Percentiles rank a stretch among this genome's conserved stretches.
Conservation (phyloP, 1,140 invertebrate species). For the Drosophila nigromelanica region DNA sequence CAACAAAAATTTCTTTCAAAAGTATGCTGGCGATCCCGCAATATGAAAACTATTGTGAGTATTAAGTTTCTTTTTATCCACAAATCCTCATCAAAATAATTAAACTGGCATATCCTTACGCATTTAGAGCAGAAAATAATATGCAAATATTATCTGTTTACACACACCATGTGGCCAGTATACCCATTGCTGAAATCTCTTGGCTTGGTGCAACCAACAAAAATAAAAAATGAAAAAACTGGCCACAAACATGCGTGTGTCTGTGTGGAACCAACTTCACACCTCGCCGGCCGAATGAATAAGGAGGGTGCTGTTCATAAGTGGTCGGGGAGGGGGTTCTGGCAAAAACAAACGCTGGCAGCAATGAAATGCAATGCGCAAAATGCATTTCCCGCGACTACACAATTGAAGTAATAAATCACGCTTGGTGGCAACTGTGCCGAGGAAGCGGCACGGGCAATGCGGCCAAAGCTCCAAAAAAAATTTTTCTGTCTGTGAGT, state of each 20-base stretch:
- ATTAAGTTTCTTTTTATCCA: too few relatives aligned
- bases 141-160: neutral
- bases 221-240: conserved; percentile 1
- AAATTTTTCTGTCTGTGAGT: conserved; percentile 40
- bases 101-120: too few relatives aligned
- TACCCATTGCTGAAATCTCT: conserved; percentile 5
- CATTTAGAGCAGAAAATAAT: too few relatives aligned
- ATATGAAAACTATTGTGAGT: too few relatives aligned
- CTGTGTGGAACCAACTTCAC: conserved; percentile 68
- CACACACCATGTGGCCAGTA: neutral
- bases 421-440: conserved; percentile 36
- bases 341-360: conserved; percentile 68
- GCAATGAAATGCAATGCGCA: conserved; percentile 81
- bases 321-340: neutral
- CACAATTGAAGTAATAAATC: conserved; percentile 82
- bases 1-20: too few relatives aligned
- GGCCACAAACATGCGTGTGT: conserved; percentile 60
- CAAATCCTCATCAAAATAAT: too few relatives aligned
- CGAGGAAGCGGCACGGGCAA: conserved; percentile 25
- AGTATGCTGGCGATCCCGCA: too few relatives aligned
- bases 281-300: conserved; percentile 51
- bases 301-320: neutral
- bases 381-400: conserved; percentile 80
- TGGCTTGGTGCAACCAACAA: neutral
- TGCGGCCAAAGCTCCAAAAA: conserved; percentile 36